A percentile compares a stretch with the other conserved stretches of the same genome.
phyloP scores from a whole-genome alignment of 2,113 vertebrate genomes.

The Falcunculus frontatus region DNA sequence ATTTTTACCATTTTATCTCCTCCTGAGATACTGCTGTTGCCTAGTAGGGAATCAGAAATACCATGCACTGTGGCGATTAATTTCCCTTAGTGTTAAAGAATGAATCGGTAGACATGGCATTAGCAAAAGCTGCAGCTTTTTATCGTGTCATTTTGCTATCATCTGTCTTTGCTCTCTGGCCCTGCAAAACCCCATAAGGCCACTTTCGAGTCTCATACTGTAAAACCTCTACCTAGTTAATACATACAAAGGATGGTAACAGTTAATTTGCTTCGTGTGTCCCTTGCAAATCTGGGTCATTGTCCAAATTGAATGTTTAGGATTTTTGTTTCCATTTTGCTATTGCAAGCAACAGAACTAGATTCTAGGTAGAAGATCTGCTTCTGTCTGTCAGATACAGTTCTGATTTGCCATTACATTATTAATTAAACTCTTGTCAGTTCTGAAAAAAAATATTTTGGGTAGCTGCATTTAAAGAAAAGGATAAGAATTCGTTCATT shows the following conservation, averaged over 20 bases:
- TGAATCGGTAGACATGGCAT: neutral
- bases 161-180: neutral
- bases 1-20: neutral
- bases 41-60: neutral
- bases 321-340: neutral
- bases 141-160: neutral
- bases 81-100: neutral
- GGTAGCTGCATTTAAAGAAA: neutral
- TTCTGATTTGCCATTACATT: neutral
- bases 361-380: neutral
- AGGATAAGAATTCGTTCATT: neutral
- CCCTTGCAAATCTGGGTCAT: neutral
- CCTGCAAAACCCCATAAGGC: neutral
- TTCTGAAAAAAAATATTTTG: neutral
- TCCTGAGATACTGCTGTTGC: neutral
- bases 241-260: neutral
- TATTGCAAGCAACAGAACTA: neutral
- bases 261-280: neutral
- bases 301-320: neutral
- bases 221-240: neutral
- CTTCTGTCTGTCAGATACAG: neutral
- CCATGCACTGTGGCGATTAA: neutral
- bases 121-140: neutral
- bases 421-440: neutral
- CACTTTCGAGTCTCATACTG: neutral